Evolutionary conservation across 2,797 vertebrate species (phyloP), one percentile per base, ranked within the genome.

Genomic region (Sebastes oblongus): DNA sequence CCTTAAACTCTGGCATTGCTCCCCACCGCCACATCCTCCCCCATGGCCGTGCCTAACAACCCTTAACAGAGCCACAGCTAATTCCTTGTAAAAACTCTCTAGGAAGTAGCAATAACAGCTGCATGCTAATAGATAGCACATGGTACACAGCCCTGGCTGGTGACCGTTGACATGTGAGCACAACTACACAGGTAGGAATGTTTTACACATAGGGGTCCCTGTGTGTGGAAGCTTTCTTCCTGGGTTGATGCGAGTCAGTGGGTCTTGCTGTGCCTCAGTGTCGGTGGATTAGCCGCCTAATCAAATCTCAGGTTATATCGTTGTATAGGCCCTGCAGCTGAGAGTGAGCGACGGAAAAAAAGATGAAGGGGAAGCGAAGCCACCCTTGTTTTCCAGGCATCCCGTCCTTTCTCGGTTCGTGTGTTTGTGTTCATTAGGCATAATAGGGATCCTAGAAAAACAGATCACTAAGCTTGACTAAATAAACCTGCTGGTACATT

Each of bases 381-480:
- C 85, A 56, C 83, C 78, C 86, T 84, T 92, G 89, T 91, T 91
- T 92, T 93, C 81, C 85, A 89, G 83, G 73, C 78, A 42, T 89
- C 84, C 73, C 36, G 67, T 82, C 75, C 77, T 62, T 79, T 83
- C 85, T 89, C 3, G 64, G 52, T 75, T 58, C 36, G 14, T 76
- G 86, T 83, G 86, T 86, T 92, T 93, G 89, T 91, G 86, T 93
- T 93, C 91, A 93, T 94, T 92, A 93, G 89, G 68, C 81, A 93
- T 91, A 93, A 93, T 91, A 90, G 83, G 87, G 90, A 93, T 93
- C 87, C 84, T 93, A 91, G 87, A 92, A 94, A 93, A 95, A 93
- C 93, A 93, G 89, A 95, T 94, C 91, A 88, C 83, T 83, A 90
- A 78, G 88, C 88, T 88, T 92, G 89, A 91, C 87, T 80, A 96